These are phyloP conservation scores for Gasteruption jaculator DNA, from an alignment of 2,888 invertebrate genomes.

Conservation along the genomic window DNA sequence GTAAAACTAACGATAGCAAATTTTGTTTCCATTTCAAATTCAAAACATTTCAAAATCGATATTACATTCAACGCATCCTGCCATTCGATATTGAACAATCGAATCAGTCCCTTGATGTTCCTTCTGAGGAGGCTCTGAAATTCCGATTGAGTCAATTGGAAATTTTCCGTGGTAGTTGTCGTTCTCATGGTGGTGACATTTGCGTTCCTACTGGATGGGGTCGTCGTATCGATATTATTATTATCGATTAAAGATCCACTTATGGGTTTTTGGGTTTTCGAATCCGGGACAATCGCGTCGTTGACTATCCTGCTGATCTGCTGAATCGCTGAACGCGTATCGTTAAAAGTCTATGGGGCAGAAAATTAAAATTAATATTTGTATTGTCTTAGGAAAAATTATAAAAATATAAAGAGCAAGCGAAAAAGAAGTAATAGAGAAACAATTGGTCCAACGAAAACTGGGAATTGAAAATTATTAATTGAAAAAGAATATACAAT, in stretches of 20 bases:
- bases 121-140: conserved; percentile 50
- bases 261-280: conserved; percentile 24
- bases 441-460: no score
- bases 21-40: no score
- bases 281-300: conserved; percentile 28
- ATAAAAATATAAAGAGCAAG: no score
- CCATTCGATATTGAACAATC: conserved; percentile 55
- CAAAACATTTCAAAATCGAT: no score
- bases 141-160: conserved; percentile 47
- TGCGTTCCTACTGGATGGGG: conserved; percentile 30
- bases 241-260: conserved; percentile 17
- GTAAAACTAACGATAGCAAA: no score
- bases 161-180: conserved; percentile 44
- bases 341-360: conserved; percentile 54
- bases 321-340: conserved; percentile 52
- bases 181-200: conserved; percentile 43
- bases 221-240: conserved; percentile 26
- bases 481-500: no score
- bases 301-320: conserved; percentile 50
- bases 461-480: no score
- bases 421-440: no score
- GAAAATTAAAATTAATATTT: conserved; percentile 14
- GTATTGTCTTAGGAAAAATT: no score
- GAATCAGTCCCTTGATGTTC: conserved; percentile 53
- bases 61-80: conserved; percentile 54